phyloP scores from a whole-genome alignment of 2,888 invertebrate species.

The Phaedon cochleariae region DNA sequence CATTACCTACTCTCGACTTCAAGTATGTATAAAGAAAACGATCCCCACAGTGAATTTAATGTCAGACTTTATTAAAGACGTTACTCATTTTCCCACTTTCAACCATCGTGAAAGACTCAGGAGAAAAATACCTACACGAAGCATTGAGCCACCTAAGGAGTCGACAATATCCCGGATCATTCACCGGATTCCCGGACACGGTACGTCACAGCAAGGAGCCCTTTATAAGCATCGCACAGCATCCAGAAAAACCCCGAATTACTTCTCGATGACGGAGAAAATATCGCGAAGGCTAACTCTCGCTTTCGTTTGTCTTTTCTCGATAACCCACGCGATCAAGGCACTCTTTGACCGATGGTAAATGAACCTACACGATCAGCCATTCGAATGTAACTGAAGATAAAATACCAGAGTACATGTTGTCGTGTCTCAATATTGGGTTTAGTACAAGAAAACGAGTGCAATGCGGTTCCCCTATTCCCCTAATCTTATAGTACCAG shows the following conservation, averaged over 20 bases:
- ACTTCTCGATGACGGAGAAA: neutral
- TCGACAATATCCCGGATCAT: neutral
- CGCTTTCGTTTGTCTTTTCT: constrained; percentile 25
- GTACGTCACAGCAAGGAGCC: neutral
- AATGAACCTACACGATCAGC: constrained; percentile 36
- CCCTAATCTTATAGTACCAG: neutral
- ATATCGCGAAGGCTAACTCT: constrained; percentile 28
- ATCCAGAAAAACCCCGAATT: neutral
- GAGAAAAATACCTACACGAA: neutral
- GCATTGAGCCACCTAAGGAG: neutral
- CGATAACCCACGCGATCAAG: constrained; percentile 29
- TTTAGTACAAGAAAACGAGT: constrained; percentile 22
- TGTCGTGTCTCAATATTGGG: constrained; percentile 28
- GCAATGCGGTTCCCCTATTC: neutral
- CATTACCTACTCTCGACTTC: too few relatives aligned
- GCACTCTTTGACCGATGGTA: constrained; percentile 26
- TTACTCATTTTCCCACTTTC: neutral
- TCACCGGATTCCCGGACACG: neutral
- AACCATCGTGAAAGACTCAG: neutral
- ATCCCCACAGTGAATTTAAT: neutral
- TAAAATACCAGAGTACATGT: constrained; percentile 28
- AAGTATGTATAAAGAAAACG: too few relatives aligned
- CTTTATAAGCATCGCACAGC: neutral
- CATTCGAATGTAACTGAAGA: constrained; percentile 34
- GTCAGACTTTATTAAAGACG: neutral